Conservation (phyloP, 35 echinoderm and acorn worm genomes). For the Anneissia japonica region DNA sequence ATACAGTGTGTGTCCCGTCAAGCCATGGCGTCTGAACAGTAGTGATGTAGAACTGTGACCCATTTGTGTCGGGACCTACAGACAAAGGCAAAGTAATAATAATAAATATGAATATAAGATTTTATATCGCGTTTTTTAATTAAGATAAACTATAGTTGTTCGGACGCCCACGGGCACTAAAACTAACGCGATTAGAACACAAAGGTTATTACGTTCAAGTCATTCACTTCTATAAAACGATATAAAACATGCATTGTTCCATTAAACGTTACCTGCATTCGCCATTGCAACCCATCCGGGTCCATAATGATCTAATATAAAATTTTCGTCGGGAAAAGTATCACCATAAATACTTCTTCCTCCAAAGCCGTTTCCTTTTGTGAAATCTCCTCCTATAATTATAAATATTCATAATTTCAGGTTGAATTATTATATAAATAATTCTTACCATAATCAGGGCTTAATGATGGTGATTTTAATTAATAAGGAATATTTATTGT, state of each 20-base stretch:
- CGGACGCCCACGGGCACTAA: too few relatives aligned
- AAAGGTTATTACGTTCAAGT: background rate
- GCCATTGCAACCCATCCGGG: slow-evolving; percentile 10
- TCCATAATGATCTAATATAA: slow-evolving; percentile 7
- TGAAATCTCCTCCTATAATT: slow-evolving; percentile 4
- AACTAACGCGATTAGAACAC: background rate
- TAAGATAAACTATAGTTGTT: too few relatives aligned
- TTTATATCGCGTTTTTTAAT: too few relatives aligned
- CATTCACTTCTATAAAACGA: background rate
- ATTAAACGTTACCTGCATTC: background rate
- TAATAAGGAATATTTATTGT: too few relatives aligned
- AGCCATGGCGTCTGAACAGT: background rate
- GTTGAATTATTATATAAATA: too few relatives aligned
- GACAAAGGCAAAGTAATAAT: too few relatives aligned
- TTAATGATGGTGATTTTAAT: too few relatives aligned
- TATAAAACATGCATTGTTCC: background rate
- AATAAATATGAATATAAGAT: too few relatives aligned
- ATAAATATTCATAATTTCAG: too few relatives aligned
- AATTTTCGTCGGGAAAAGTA: background rate
- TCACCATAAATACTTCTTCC: slow-evolving; percentile 3
- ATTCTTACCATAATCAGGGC: too few relatives aligned
- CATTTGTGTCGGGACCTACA: slow-evolving; percentile 18
- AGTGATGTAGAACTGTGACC: background rate
- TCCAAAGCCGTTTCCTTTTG: background rate
- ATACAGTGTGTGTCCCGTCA: background rate